phyloP scores from a whole-genome alignment of 2,888 invertebrate species.

The Cyclophora albipunctata region DNA sequence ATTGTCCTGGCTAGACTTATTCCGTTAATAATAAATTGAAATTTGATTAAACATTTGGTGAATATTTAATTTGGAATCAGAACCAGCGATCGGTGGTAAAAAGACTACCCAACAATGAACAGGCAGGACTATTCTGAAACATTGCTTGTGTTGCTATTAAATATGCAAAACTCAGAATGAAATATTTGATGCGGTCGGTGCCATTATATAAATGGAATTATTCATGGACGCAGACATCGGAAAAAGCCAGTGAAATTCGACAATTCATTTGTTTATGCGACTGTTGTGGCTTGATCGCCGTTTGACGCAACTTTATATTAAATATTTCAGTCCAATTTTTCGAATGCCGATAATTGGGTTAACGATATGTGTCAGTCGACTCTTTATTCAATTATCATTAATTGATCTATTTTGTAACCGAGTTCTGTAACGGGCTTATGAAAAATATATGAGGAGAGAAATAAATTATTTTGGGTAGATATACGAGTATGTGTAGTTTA shows the following conservation, averaged over 20 bases:
- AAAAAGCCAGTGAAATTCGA: slow-evolving; percentile 64
- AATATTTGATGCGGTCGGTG: slow-evolving; percentile 67
- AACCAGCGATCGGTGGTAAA: not conserved
- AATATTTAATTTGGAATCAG: too few relatives aligned
- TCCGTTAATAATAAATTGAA: too few relatives aligned
- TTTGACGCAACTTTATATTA: slow-evolving; percentile 39
- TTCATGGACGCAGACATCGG: slow-evolving; percentile 61
- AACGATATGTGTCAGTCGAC: slow-evolving; percentile 28
- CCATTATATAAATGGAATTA: slow-evolving; percentile 69
- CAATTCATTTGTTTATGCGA: slow-evolving; percentile 65
- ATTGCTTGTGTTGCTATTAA: slow-evolving; percentile 62
- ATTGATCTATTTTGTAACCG: slow-evolving; percentile 3
- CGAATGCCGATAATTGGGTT: slow-evolving; percentile 37
- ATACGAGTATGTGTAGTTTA: not conserved
- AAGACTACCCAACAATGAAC: not conserved
- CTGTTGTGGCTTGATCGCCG: slow-evolving; percentile 50
- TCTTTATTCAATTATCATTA: slow-evolving; percentile 17
- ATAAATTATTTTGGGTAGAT: not conserved
- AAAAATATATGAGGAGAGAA: slow-evolving; percentile 1
- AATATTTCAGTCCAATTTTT: slow-evolving; percentile 34
- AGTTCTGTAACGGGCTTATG: slow-evolving; percentile 1
- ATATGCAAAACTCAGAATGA: slow-evolving; percentile 65
- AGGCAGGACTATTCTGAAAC: slow-evolving; percentile 37
- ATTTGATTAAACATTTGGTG: too few relatives aligned
- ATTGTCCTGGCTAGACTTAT: too few relatives aligned